Base-by-base conservation (phyloP, 2,797 vertebrate genomes). In the Characodon lateralis region DNA sequence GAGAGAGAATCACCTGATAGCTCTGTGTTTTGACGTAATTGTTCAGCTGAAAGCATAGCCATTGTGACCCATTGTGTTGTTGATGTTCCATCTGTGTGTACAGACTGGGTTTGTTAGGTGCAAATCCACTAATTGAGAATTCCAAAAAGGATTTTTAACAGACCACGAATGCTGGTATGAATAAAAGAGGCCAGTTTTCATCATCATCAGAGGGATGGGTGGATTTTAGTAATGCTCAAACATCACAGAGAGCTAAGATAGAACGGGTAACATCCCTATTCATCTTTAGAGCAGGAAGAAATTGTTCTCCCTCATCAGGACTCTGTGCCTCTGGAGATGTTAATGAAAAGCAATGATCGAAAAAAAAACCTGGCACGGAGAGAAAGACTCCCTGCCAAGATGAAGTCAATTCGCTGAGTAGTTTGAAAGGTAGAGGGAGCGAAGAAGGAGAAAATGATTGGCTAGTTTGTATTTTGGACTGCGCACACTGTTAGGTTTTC, bases 101-200 rank as follows among this genome's bases (percentile, higher is more conserved):
- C 73, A 48, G 72, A 61, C 43, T 72, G 73, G 58, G 79, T 88
- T 78, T 75, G 68, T 56, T 87, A 78, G 77, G 63, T 72, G 72
- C 73, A 71, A 78, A 68, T 63, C 65, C 18, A 73, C 85, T 89
- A 76, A 89, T 87, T 88, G 79, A 84, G 73, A 80, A 88, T 85
- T 80, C 59, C 58, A 73, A 61, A 77, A 86, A 79, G 85, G 20
- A 31, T 48, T 89, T 93, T 90, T 90, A 74, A 87, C 81, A 80
- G 79, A 78, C 78, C 76, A 82, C 89, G 82, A 88, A 83, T 84
- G 86, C 91, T 84, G 83, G 84, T 77, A 66, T 74, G 63, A 69
- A 78, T 55, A 83, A 41, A 81, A 89, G 61, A 76, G 8, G 55
- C 56, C 73, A 53, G 35, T 51, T 61, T 71, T 28, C 51, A 50